Evolutionary conservation across 2,113 vertebrate genomes (phyloP).

Genomic region (Gavia stellata): DNA sequence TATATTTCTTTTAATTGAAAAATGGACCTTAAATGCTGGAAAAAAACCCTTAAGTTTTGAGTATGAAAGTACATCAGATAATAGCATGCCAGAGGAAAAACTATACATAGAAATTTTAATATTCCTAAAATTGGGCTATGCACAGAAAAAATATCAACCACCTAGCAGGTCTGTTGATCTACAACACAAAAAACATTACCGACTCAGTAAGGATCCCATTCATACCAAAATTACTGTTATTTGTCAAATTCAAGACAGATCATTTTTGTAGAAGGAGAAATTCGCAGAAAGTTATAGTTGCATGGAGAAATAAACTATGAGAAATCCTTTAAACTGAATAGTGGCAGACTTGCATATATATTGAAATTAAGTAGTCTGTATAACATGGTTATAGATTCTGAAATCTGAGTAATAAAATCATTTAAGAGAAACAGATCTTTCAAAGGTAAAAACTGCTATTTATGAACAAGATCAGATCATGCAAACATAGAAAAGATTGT

Average conservation of each 20-base stretch:
- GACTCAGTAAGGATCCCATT: background rate
- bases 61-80: background rate
- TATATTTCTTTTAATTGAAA: background rate
- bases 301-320: background rate
- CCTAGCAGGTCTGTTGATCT: background rate
- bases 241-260: background rate
- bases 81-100: background rate
- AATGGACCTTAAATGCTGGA: background rate
- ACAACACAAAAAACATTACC: background rate
- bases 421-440: background rate
- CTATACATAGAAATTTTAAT: background rate
- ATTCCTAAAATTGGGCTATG: background rate
- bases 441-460: background rate
- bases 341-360: background rate
- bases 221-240: background rate
- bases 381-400: background rate
- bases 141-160: background rate
- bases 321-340: background rate
- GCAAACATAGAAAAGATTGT: background rate
- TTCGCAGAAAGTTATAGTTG: background rate
- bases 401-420: background rate
- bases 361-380: background rate
- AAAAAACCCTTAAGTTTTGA: background rate
- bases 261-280: background rate
- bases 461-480: background rate